These are phyloP conservation scores for Pitta sordida DNA, from an alignment of 2,113 vertebrate species.

Conservation along the genomic window DNA sequence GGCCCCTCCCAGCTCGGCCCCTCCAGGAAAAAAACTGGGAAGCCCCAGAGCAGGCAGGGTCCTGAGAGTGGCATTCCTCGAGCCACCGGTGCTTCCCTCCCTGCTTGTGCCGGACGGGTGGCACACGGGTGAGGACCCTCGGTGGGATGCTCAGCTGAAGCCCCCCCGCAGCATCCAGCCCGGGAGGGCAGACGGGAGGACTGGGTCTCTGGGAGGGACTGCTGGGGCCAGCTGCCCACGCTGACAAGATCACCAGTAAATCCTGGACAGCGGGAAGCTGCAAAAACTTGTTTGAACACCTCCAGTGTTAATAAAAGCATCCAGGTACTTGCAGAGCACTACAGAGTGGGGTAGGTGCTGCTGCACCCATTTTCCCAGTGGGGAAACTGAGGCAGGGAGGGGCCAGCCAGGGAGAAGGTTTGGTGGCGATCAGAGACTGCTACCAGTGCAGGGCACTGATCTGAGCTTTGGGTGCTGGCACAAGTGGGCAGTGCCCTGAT, in stretches of 20 bases:
- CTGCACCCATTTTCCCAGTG: neutral
- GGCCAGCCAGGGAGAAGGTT: neutral
- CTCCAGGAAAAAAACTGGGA: slow-evolving; percentile 46
- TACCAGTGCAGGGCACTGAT: neutral
- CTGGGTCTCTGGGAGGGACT: neutral
- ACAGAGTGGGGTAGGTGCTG: neutral
- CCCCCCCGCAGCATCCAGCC: neutral
- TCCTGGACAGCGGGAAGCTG: neutral
- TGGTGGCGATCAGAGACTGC: neutral
- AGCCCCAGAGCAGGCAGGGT: slow-evolving; percentile 17
- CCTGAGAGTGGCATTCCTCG: neutral
- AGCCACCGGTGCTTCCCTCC: neutral
- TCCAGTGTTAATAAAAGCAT: neutral
- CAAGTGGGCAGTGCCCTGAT: neutral
- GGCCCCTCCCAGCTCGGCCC: slow-evolving; percentile 58
- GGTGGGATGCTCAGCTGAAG: neutral
- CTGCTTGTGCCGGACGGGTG: neutral
- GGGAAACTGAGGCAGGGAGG: neutral
- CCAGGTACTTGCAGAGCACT: neutral
- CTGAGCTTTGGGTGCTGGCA: neutral
- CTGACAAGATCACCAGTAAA: neutral
- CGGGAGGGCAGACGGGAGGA: neutral
- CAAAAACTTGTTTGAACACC: neutral
- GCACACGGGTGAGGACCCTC: neutral
- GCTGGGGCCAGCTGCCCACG: neutral